These are phyloP conservation scores for Chironomus tepperi DNA, from an alignment of 1,140 invertebrate species.

Conservation along the genomic window DNA sequence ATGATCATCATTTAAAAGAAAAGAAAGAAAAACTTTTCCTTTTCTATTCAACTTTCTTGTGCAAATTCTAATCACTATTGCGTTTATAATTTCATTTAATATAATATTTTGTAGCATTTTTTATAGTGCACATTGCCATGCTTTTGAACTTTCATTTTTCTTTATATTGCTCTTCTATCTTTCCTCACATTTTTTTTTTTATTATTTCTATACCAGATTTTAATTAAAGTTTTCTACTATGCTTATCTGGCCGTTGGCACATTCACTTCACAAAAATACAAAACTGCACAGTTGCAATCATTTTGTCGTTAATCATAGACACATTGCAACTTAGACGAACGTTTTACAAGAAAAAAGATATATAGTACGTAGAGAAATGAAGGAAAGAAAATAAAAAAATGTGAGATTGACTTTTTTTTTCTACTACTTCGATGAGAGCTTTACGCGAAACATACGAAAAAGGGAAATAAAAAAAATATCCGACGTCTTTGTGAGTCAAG, in stretches of 20 bases:
- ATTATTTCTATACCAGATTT: neutral
- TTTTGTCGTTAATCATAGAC: slow-evolving; percentile 2
- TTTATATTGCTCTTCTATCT: slow-evolving; percentile 7
- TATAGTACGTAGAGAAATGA: no score
- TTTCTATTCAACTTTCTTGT: neutral
- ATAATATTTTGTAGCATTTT: no score
- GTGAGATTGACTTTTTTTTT: neutral
- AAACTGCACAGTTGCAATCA: neutral
- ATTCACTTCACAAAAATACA: neutral
- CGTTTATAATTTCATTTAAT: neutral
- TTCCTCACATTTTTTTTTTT: neutral
- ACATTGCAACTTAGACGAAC: neutral
- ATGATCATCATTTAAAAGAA: neutral
- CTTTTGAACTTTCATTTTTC: neutral
- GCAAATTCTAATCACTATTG: slow-evolving; percentile 8
- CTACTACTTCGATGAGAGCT: neutral
- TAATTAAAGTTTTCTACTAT: slow-evolving; percentile 6
- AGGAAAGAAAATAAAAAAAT: no score
- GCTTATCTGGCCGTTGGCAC: neutral
- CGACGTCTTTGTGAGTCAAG: slow-evolving; percentile 4
- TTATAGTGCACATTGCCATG: no score
- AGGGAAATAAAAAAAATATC: no score
- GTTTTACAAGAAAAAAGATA: no score
- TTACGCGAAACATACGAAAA: neutral
- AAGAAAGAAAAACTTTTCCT: neutral